Conservation (phyloP, 2,888 invertebrate species). For the Tineola bisselliella region DNA sequence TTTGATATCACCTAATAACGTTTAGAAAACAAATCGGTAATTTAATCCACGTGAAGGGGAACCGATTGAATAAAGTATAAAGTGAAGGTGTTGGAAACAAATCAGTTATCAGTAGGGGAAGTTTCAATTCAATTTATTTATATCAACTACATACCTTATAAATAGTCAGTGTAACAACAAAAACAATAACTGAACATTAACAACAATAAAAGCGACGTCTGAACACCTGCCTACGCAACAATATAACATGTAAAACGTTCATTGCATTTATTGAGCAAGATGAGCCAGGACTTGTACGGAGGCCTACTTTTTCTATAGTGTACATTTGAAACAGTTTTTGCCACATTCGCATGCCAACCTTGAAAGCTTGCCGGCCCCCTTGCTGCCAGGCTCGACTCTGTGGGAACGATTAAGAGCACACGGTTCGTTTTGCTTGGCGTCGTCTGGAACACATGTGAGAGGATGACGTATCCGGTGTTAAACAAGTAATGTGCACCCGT, state of each 20-base stretch:
- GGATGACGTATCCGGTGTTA: constrained; percentile 45
- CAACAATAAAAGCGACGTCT: not conserved
- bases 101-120: not conserved
- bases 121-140: not conserved
- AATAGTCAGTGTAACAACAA: not conserved
- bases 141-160: not conserved
- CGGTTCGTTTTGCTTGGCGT: constrained; percentile 40
- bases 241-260: constrained; percentile 20
- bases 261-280: constrained; percentile 4
- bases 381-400: constrained; percentile 36
- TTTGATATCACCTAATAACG: not conserved
- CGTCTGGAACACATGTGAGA: constrained; percentile 60
- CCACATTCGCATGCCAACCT: constrained; percentile 54
- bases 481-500: constrained; percentile 25
- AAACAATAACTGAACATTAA: not conserved
- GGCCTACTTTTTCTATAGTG: constrained; percentile 39
- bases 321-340: constrained; percentile 45
- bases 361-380: constrained; percentile 50
- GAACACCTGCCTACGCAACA: constrained; percentile 45
- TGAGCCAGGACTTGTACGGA: constrained; percentile 2
- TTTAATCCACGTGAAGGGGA: constrained; percentile 1
- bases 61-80: constrained; percentile 8
- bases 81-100: constrained; percentile 9
- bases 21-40: not conserved
- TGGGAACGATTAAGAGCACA: constrained; percentile 53